Percentiles rank a stretch among this genome's conserved stretches.
Evolutionary conservation across 2,888 invertebrate genomes (phyloP).

Genomic region (Parnassius mnemosyne): DNA sequence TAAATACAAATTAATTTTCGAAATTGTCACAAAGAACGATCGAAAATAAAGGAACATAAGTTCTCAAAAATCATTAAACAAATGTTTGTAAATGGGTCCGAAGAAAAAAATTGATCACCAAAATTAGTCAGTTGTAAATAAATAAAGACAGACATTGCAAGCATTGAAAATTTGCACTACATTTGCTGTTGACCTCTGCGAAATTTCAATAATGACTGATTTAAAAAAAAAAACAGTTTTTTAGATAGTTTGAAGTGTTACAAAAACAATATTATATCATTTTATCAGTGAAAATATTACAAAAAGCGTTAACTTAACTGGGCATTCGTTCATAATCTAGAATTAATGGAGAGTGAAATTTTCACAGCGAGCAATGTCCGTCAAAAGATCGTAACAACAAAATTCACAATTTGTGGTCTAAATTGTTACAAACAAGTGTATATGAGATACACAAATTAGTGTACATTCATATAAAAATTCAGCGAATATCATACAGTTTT

Average conservation of each 20-base stretch:
- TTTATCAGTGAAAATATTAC: no score
- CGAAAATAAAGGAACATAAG: constrained; percentile 13
- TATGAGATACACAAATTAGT: constrained; percentile 64
- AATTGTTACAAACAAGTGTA: constrained; percentile 35
- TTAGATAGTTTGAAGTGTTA: no score
- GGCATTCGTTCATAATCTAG: no score
- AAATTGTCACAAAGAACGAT: constrained; percentile 1
- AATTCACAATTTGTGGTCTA: constrained; percentile 30
- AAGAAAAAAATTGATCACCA: constrained; percentile 22
- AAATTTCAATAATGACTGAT: no score
- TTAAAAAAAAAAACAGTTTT: no score
- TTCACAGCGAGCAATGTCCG: neutral
- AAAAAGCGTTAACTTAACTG: no score
- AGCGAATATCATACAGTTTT: constrained; percentile 27
- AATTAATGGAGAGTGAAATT: neutral
- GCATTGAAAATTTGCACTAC: constrained; percentile 5
- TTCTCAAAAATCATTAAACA: constrained; percentile 20
- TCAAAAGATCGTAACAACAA: constrained; percentile 6
- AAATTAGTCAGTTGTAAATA: constrained; percentile 25
- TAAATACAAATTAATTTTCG: constrained; percentile 10
- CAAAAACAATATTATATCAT: no score
- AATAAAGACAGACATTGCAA: constrained; percentile 11
- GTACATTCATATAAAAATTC: constrained; percentile 57
- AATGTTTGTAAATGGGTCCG: constrained; percentile 9
- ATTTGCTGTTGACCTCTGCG: neutral